These are phyloP conservation scores for Oppia nitens DNA, from an alignment of 1,140 invertebrate genomes.

Conservation along the genomic window DNA sequence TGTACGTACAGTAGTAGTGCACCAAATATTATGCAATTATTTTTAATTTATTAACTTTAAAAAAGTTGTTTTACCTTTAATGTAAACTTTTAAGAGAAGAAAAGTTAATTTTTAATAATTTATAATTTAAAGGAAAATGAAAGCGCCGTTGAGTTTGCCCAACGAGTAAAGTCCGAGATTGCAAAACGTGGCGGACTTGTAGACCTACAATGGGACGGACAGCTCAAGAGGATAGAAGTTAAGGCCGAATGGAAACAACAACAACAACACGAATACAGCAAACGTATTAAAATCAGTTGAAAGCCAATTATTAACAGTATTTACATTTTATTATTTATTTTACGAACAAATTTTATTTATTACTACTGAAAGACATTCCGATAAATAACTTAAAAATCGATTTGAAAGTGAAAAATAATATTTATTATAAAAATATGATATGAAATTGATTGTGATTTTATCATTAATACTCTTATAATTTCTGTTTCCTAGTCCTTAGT, in stretches of 20 bases:
- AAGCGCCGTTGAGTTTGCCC: slow-evolving; percentile 80
- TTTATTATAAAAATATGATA: too few relatives aligned
- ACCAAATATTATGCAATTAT: too few relatives aligned
- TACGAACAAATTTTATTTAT: too few relatives aligned
- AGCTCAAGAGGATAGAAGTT: slow-evolving; percentile 71
- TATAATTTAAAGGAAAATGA: slow-evolving; percentile 40
- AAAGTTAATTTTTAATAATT: not conserved
- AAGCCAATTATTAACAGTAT: not conserved
- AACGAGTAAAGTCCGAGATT: slow-evolving; percentile 81
- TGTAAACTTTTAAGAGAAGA: too few relatives aligned
- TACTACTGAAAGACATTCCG: too few relatives aligned
- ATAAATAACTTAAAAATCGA: too few relatives aligned
- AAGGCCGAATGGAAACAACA: slow-evolving; percentile 85
- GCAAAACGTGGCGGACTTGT: slow-evolving; percentile 82
- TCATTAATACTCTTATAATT: too few relatives aligned
- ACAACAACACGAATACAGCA: slow-evolving; percentile 83
- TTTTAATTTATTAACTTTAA: not conserved
- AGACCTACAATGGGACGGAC: slow-evolving; percentile 95
- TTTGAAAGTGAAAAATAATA: too few relatives aligned
- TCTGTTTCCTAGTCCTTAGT: too few relatives aligned
- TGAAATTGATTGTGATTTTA: too few relatives aligned
- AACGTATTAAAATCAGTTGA: slow-evolving; percentile 29
- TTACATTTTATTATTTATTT: too few relatives aligned
- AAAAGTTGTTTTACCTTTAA: too few relatives aligned
- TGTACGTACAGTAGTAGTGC: not conserved